These are phyloP conservation scores for Steinernema scapterisci DNA, from an alignment of 2,888 invertebrate species.

Conservation along the genomic window DNA sequence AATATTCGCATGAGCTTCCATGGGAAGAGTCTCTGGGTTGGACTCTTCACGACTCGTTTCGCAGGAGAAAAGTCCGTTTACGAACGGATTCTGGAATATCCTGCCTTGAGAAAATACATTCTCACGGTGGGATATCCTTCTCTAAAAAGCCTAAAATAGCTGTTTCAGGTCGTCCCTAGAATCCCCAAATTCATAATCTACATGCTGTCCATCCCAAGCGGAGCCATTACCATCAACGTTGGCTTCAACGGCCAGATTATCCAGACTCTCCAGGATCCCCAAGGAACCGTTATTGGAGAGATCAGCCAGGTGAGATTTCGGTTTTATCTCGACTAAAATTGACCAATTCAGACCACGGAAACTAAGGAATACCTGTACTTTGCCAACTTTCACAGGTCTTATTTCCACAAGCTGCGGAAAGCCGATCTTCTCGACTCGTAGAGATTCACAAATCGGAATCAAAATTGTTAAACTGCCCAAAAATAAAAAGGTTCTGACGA, in stretches of 20 bases:
- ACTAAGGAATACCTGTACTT: background rate
- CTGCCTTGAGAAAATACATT: background rate
- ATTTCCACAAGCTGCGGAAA: background rate
- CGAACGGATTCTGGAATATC: background rate
- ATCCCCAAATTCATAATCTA: slow-evolving; percentile 24
- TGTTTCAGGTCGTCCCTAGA: background rate
- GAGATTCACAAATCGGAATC: too few species aligned
- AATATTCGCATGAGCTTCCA: slow-evolving; percentile 71
- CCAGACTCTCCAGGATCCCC: slow-evolving; percentile 55
- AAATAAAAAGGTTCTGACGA: too few species aligned
- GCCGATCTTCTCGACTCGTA: background rate
- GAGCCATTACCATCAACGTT: background rate
- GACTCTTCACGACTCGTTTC: slow-evolving; percentile 34
- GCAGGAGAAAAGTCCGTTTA: background rate
- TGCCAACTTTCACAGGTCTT: slow-evolving; percentile 14
- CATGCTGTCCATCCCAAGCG: background rate
- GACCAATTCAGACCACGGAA: background rate
- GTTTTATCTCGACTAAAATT: background rate
- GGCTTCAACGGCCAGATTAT: slow-evolving; percentile 50
- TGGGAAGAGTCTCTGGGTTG: slow-evolving; percentile 50
- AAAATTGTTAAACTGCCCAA: too few species aligned
- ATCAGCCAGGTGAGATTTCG: slow-evolving; percentile 52
- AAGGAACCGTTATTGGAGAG: slow-evolving; percentile 51
- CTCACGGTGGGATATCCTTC: background rate
- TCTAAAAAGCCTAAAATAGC: background rate